These are phyloP conservation scores for Nipponia nippon DNA, from an alignment of 2,113 vertebrate species.

Conservation along the genomic window DNA sequence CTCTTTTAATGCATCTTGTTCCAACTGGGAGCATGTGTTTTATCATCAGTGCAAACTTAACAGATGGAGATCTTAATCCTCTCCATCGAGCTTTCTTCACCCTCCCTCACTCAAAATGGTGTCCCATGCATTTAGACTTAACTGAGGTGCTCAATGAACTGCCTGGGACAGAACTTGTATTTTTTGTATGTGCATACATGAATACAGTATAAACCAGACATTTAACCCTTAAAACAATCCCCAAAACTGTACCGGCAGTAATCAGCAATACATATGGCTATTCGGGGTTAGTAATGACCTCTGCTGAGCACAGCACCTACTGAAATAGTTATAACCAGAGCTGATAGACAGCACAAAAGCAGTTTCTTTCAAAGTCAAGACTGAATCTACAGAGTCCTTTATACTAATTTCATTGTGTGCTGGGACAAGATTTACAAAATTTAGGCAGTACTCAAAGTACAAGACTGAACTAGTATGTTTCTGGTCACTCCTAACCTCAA, in stretches of 20 bases:
- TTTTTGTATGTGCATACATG: background rate
- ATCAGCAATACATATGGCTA: background rate
- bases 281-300: background rate
- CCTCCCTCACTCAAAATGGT: background rate
- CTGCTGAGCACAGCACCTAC: background rate
- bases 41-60: conserved; percentile 62
- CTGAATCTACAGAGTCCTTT: background rate
- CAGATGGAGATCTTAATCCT: conserved; percentile 68
- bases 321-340: background rate
- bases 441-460: background rate
- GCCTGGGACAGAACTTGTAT: background rate
- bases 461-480: background rate
- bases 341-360: background rate
- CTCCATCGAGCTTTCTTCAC: background rate
- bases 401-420: background rate
- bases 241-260: background rate
- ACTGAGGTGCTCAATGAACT: background rate
- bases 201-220: background rate
- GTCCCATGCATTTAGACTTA: background rate
- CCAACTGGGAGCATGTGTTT: conserved; percentile 67
- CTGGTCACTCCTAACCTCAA: background rate
- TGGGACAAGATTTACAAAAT: background rate
- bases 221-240: background rate
- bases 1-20: conserved; percentile 71
- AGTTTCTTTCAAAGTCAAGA: background rate